These are phyloP conservation scores for Sitodiplosis mosellana DNA, from an alignment of 1,140 invertebrate species.

Conservation along the genomic window DNA sequence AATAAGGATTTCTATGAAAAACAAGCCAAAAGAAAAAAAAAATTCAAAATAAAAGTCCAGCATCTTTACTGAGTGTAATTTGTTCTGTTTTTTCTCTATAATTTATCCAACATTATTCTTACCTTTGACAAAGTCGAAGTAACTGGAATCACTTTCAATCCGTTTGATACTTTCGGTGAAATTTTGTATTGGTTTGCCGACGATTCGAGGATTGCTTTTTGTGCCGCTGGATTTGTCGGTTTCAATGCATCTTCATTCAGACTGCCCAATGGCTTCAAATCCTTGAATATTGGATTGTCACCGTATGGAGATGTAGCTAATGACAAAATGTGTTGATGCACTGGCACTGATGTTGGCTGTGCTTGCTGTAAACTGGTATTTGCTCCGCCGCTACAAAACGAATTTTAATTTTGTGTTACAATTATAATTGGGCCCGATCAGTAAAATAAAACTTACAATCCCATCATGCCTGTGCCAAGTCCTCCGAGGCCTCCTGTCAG, in stretches of 20 bases:
- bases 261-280: slow-evolving; percentile 33
- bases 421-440: too few species aligned
- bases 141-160: slow-evolving; percentile 40
- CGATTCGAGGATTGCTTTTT: slow-evolving; percentile 36
- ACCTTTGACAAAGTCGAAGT: slow-evolving; percentile 29
- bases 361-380: slow-evolving; percentile 15
- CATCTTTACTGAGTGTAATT: neutral
- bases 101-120: too few species aligned
- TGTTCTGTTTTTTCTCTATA: too few species aligned
- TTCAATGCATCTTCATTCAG: slow-evolving; percentile 51
- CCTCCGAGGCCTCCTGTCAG: slow-evolving; percentile 8
- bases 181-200: slow-evolving; percentile 38
- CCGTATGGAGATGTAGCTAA: slow-evolving; percentile 55
- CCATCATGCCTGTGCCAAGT: neutral
- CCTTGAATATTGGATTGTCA: slow-evolving; percentile 57
- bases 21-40: neutral
- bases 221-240: slow-evolving; percentile 47
- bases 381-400: slow-evolving; percentile 2
- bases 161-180: slow-evolving; percentile 33
- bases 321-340: slow-evolving; percentile 47
- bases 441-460: neutral
- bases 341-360: slow-evolving; percentile 22
- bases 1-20: slow-evolving; percentile 42
- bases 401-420: neutral
- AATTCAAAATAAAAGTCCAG: neutral